Percentiles rank a stretch among this genome's conserved stretches.
phyloP scores from a whole-genome alignment of 2,888 invertebrate species.

The Malthinus seriepunctatus region DNA sequence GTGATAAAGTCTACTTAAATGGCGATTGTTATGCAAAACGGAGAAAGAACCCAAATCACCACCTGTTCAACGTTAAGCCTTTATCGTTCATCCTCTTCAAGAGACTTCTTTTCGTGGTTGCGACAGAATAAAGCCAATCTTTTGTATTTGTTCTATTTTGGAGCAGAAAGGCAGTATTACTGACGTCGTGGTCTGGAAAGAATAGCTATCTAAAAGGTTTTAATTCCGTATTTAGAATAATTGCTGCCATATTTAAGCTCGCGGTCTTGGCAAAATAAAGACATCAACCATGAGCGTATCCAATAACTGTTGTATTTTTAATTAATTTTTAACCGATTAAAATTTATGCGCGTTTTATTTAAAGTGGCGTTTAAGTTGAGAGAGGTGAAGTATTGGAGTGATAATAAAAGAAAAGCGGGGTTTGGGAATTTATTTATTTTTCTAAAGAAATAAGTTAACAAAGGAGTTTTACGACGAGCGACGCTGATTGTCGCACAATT shows the following conservation, averaged over 20 bases:
- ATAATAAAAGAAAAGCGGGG: not conserved
- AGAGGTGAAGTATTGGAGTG: not conserved
- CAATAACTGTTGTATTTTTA: conserved; percentile 3
- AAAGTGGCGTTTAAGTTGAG: not conserved
- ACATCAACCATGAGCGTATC: conserved; percentile 35
- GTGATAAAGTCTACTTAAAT: conserved; percentile 54
- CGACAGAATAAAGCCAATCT: conserved; percentile 54
- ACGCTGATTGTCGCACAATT: conserved; percentile 26
- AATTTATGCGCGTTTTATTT: not conserved
- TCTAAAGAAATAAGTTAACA: not conserved
- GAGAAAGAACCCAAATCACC: conserved; percentile 51
- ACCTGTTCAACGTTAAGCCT: conserved; percentile 52
- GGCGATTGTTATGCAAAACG: conserved; percentile 57
- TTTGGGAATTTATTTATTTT: not conserved
- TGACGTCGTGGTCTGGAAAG: conserved; percentile 54
- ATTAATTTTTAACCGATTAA: not conserved
- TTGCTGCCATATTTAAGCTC: conserved; percentile 56
- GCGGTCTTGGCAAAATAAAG: conserved; percentile 47
- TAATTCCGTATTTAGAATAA: conserved; percentile 57
- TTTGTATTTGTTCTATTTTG: conserved; percentile 56
- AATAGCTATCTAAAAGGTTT: conserved; percentile 56
- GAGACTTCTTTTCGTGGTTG: conserved; percentile 48
- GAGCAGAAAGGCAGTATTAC: conserved; percentile 50
- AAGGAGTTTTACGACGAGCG: conserved; percentile 11
- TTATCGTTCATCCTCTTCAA: conserved; percentile 56